phyloP scores from a whole-genome alignment of 2,888 invertebrate genomes.

The Clitarchus hookeri region DNA sequence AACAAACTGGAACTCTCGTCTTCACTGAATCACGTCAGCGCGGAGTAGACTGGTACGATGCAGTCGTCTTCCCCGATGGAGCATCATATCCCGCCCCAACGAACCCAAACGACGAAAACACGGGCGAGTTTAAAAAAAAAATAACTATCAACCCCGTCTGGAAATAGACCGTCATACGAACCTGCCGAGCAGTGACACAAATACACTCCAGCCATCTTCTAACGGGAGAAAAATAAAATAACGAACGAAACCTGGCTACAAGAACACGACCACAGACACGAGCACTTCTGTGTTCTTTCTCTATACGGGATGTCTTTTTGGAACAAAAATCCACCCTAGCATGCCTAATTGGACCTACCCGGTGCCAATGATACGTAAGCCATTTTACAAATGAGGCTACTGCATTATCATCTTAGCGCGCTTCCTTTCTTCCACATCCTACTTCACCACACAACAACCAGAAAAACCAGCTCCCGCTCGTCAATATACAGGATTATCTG shows the following conservation, averaged over 20 bases:
- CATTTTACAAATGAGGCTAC: too few relatives aligned
- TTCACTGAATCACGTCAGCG: too few relatives aligned
- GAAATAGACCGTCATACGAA: not conserved
- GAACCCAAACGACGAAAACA: not conserved
- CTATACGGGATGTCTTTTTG: not conserved
- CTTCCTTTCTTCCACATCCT: too few relatives aligned
- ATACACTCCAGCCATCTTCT: not conserved
- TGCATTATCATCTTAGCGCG: too few relatives aligned
- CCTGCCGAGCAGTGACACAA: not conserved
- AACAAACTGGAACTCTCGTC: too few relatives aligned
- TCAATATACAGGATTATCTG: too few relatives aligned
- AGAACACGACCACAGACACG: conserved; percentile 14
- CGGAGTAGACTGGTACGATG: too few relatives aligned
- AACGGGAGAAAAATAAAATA: not conserved
- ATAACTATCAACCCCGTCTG: not conserved
- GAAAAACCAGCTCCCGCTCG: too few relatives aligned
- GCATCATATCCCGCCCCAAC: not conserved
- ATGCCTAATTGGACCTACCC: too few relatives aligned
- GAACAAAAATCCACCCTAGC: not conserved
- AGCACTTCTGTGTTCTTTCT: not conserved
- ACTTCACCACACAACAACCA: too few relatives aligned
- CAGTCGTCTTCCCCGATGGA: too few relatives aligned
- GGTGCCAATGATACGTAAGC: too few relatives aligned
- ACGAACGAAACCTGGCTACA: not conserved
- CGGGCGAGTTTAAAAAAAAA: not conserved